Percentiles rank a stretch among this genome's conserved stretches.
Evolutionary conservation across 2,113 vertebrate species (phyloP).

Genomic region (Riparia riparia): DNA sequence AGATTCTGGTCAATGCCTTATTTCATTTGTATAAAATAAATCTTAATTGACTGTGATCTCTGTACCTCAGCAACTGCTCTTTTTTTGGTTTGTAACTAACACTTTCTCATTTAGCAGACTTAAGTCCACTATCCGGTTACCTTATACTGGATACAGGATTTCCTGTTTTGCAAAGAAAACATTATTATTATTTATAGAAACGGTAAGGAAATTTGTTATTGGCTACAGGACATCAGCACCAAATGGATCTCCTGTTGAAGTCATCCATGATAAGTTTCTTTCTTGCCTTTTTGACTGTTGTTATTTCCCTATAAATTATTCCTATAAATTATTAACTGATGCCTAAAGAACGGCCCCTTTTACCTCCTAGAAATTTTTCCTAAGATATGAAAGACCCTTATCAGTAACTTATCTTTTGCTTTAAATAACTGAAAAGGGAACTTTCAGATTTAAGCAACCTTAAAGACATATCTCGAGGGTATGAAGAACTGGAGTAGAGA

Average conservation of each 20-base stretch:
- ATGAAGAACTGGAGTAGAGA: neutral
- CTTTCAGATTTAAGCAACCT: neutral
- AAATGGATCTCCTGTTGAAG: neutral
- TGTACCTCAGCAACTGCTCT: neutral
- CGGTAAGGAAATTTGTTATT: conserved; percentile 5
- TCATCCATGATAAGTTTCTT: neutral
- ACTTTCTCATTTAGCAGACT: neutral
- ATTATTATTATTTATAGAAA: conserved; percentile 36
- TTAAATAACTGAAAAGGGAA: neutral
- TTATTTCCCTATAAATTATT: conserved; percentile 15
- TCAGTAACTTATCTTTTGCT: neutral
- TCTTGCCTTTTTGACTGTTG: neutral
- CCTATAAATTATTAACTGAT: neutral
- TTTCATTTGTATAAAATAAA: neutral
- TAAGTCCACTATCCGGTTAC: neutral
- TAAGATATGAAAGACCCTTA: neutral
- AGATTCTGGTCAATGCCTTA: neutral
- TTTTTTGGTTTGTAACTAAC: neutral
- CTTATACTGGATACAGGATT: neutral
- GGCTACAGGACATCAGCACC: neutral
- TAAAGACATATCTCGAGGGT: neutral
- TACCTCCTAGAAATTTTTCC: neutral
- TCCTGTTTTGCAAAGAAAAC: conserved; percentile 39
- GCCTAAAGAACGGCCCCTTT: neutral
- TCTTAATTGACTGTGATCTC: neutral